Base-by-base conservation (phyloP, 2,797 vertebrate species). In the Argyrosomus regius region DNA sequence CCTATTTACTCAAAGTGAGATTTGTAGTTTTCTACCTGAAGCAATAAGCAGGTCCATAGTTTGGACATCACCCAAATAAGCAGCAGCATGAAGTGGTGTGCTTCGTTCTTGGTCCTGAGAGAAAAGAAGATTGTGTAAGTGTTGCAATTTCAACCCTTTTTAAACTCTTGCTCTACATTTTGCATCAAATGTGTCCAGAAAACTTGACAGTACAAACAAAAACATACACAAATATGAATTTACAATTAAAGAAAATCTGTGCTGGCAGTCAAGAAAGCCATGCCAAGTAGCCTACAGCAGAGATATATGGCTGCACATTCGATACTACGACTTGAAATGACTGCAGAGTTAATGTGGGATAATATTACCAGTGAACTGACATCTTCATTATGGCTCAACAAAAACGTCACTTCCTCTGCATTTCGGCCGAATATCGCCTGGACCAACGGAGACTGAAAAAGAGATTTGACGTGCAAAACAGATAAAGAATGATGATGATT, bases 401-500 rank as follows among this genome's bases (percentile, higher is more conserved):
- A 90, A 77, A 96, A 96, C 83, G 96, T 95, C 88, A 99, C 96
- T 94, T 99, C 97, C 92, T 99, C 98, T 89, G 95, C 80, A 90
- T 98, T 97, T 82, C 96, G 95, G 93, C 95, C 97, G 93, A 99
- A 99, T 94, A 99, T 98, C 89, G 98, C 98, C 95, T 99, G 98
- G 95, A 99, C 96, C 96, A 99, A 92, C 75, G 97, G 96, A 92
- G 97, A 96, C 98, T 99, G 88, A 45, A 80, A 89, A 7, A 83
- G 8, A 76, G 22, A 60, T 28, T 31, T 16, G 46, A 80, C 20
- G 75, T 13, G 26, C 0, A 74, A 64, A 81, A 50, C 28, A 78
- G 4, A 22, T 6, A 2, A 58, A 59, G 4, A 58, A 54, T 0
- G 61, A 11, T 4, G n/a, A 62, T n/a, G 12, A n/a, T 50, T 28